Evolutionary conservation across 2,113 vertebrate species (phyloP).

Genomic region (Vimba vimba): DNA sequence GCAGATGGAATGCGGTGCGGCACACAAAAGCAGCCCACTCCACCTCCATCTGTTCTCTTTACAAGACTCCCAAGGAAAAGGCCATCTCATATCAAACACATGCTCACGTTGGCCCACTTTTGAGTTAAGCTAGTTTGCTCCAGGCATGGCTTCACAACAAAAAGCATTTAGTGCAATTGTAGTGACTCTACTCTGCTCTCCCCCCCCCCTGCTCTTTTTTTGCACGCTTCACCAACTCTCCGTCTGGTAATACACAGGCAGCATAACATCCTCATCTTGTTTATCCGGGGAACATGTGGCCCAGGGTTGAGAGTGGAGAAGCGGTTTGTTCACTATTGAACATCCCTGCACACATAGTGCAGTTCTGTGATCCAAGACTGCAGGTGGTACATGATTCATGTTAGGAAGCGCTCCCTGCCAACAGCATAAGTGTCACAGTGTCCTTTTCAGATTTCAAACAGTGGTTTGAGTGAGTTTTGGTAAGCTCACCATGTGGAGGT

Average conservation of each 20-base stretch:
- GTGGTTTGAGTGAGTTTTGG: background rate
- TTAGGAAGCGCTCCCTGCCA: constrained; percentile 46
- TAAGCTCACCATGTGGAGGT: background rate
- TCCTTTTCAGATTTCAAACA: background rate
- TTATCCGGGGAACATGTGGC: constrained; percentile 54
- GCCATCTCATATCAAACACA: constrained; percentile 38
- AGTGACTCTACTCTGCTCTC: constrained; percentile 56
- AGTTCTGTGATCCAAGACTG: constrained; percentile 63
- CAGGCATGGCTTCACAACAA: constrained; percentile 56
- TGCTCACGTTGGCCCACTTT: constrained; percentile 60
- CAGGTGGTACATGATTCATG: constrained; percentile 66
- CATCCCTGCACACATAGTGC: background rate
- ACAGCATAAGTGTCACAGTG: background rate
- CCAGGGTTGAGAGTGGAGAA: constrained; percentile 49
- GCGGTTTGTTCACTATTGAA: constrained; percentile 21
- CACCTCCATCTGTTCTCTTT: constrained; percentile 61
- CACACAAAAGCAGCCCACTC: constrained; percentile 53
- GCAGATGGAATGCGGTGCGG: constrained; percentile 35
- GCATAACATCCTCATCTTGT: constrained; percentile 37
- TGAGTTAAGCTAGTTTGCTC: constrained; percentile 54
- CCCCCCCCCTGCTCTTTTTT: no score
- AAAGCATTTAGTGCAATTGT: constrained; percentile 43
- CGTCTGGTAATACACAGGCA: constrained; percentile 61
- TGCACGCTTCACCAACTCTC: constrained; percentile 65
- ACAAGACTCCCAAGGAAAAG: constrained; percentile 48